These are phyloP conservation scores for Agrotis exclamationis DNA, from an alignment of 2,888 invertebrate species.

Conservation along the genomic window DNA sequence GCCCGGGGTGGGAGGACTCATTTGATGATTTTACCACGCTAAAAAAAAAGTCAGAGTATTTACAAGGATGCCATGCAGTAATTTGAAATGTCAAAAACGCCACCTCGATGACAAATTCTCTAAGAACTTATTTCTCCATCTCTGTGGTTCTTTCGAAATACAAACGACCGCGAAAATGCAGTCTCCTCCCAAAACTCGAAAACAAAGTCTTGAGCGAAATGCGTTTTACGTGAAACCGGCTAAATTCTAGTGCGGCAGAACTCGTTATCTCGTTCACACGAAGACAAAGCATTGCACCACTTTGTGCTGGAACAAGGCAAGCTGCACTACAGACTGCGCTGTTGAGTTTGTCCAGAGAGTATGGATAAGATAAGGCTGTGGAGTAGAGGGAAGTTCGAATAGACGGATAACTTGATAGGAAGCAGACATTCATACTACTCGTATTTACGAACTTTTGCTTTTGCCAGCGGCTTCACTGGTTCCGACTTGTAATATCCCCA, in stretches of 20 bases:
- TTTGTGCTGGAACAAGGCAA: constrained; percentile 37
- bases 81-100: not conserved
- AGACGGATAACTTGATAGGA: too few relatives aligned
- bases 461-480: too few relatives aligned
- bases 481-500: too few relatives aligned
- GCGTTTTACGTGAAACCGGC: constrained; percentile 29
- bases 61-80: too few relatives aligned
- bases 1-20: too few relatives aligned
- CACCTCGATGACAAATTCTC: not conserved
- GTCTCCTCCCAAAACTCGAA: constrained; percentile 4
- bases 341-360: constrained; percentile 20
- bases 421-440: too few relatives aligned
- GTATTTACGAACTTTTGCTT: too few relatives aligned
- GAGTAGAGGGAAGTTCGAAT: too few relatives aligned
- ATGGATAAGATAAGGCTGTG: constrained; percentile 25
- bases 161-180: not conserved
- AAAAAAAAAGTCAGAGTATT: too few relatives aligned
- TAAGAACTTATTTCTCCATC: not conserved
- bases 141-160: not conserved
- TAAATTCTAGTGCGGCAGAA: constrained; percentile 25
- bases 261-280: constrained; percentile 57
- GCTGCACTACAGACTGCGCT: constrained; percentile 32
- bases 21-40: too few relatives aligned
- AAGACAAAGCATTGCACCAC: constrained; percentile 55
- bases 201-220: constrained; percentile 24